phyloP scores from a whole-genome alignment of 2,888 invertebrate genomes.

The Microctonus aethiopoides region DNA sequence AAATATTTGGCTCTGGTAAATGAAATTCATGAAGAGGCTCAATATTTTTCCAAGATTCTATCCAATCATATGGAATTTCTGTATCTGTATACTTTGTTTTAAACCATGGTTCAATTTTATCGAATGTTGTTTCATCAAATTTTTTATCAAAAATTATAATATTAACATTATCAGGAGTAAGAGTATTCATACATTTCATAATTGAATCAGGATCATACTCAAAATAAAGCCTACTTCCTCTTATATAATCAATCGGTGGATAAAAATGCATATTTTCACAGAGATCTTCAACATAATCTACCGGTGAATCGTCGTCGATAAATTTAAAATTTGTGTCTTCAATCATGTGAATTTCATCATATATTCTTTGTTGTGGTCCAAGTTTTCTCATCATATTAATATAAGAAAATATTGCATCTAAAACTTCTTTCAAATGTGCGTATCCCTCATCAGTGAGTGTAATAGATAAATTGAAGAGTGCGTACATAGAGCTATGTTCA shows the following conservation, averaged over 20 bases:
- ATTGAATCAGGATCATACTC: constrained; percentile 81
- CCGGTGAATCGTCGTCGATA: constrained; percentile 76
- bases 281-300: constrained; percentile 82
- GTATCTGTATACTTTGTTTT: constrained; percentile 79
- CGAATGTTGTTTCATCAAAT: constrained; percentile 70
- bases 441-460: constrained; percentile 83
- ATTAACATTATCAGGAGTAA: constrained; percentile 77
- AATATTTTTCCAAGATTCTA: constrained; percentile 73
- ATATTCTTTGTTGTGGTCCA: constrained; percentile 78
- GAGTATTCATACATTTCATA: constrained; percentile 70
- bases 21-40: constrained; percentile 72
- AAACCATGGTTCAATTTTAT: constrained; percentile 84
- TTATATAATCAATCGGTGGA: constrained; percentile 81
- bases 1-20: constrained; percentile 79
- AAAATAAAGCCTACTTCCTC: constrained; percentile 79
- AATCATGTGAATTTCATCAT: constrained; percentile 68
- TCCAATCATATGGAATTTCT: constrained; percentile 75
- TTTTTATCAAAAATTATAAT: constrained; percentile 77
- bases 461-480: constrained; percentile 79
- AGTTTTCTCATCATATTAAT: constrained; percentile 77
- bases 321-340: constrained; percentile 78
- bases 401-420: constrained; percentile 83
- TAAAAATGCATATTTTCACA: constrained; percentile 84
- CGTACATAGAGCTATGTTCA: constrained; percentile 83
- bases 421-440: constrained; percentile 76